Conservation (phyloP, 2,113 vertebrate species). For the Barbus barbus region DNA sequence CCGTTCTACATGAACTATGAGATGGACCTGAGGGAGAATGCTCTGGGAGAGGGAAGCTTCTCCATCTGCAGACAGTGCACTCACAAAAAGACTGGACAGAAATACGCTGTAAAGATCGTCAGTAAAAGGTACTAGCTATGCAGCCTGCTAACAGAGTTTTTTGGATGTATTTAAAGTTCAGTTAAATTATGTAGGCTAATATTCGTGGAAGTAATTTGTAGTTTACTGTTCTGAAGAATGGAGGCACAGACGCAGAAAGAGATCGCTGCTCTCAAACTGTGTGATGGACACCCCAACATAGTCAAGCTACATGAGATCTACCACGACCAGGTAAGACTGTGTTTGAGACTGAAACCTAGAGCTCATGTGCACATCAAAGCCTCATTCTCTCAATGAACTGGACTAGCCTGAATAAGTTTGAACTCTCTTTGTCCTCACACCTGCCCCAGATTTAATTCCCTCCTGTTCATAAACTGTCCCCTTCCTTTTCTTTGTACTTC, state of each 20-base stretch:
- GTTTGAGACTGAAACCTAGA: background rate
- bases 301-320: constrained; percentile 93
- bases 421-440: constrained; percentile 31
- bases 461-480: background rate
- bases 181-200: background rate
- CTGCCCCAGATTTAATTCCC: constrained; percentile 42
- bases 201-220: background rate
- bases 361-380: background rate
- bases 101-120: constrained; percentile 96
- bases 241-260: constrained; percentile 95
- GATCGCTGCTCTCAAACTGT: constrained; percentile 93
- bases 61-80: constrained; percentile 95
- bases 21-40: constrained; percentile 91
- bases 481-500: background rate
- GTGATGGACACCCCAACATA: constrained; percentile 95
- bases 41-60: constrained; percentile 95
- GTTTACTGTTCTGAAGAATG: constrained; percentile 80
- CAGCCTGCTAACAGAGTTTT: background rate
- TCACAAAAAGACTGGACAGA: constrained; percentile 92
- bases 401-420: background rate
- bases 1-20: constrained; percentile 96
- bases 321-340: constrained; percentile 88
- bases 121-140: constrained; percentile 87
- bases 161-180: background rate
- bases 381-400: background rate